Percentiles rank a stretch among this genome's conserved stretches.
Evolutionary conservation across 2,797 vertebrate genomes (phyloP).

Genomic region (Sylvilagus floridanus): DNA sequence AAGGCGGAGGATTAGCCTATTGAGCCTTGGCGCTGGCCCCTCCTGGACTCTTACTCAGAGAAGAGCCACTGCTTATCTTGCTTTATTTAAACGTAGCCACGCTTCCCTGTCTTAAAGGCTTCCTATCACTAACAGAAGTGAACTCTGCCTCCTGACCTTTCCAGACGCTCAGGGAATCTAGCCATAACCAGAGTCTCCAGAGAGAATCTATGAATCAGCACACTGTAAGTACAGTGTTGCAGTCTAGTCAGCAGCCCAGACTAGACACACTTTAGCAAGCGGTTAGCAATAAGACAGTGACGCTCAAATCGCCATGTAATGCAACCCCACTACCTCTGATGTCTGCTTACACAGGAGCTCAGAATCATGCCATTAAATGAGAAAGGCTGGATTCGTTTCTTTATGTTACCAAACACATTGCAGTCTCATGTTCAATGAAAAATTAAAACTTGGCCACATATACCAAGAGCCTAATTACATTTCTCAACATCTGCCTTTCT

Average conservation of each 20-base stretch:
- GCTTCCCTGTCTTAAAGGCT: slow-evolving; percentile 26
- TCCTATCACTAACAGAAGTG: slow-evolving; percentile 12
- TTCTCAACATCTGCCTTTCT: slow-evolving; percentile 53
- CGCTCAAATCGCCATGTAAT: neutral
- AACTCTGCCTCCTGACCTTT: slow-evolving; percentile 49
- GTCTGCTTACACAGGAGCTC: slow-evolving; percentile 55
- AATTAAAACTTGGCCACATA: slow-evolving; percentile 75
- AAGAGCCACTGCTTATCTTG: neutral
- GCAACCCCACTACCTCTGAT: slow-evolving; percentile 43
- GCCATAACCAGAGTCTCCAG: slow-evolving; percentile 27
- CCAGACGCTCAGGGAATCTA: slow-evolving; percentile 22
- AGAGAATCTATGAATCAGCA: slow-evolving; percentile 40
- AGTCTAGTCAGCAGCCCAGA: neutral
- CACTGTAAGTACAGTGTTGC: slow-evolving; percentile 24
- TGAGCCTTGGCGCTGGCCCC: too few relatives aligned
- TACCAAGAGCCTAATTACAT: slow-evolving; percentile 67
- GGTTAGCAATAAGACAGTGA: slow-evolving; percentile 34
- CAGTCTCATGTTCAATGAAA: slow-evolving; percentile 82
- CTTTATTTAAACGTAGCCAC: neutral
- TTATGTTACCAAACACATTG: slow-evolving; percentile 81
- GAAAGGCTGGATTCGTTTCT: slow-evolving; percentile 69
- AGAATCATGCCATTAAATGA: slow-evolving; percentile 79
- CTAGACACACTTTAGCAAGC: slow-evolving; percentile 52
- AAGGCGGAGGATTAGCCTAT: too few relatives aligned
- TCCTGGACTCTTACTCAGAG: neutral